These are phyloP conservation scores for Zaprionus ornatus DNA, from an alignment of 1,140 invertebrate species.

Conservation along the genomic window DNA sequence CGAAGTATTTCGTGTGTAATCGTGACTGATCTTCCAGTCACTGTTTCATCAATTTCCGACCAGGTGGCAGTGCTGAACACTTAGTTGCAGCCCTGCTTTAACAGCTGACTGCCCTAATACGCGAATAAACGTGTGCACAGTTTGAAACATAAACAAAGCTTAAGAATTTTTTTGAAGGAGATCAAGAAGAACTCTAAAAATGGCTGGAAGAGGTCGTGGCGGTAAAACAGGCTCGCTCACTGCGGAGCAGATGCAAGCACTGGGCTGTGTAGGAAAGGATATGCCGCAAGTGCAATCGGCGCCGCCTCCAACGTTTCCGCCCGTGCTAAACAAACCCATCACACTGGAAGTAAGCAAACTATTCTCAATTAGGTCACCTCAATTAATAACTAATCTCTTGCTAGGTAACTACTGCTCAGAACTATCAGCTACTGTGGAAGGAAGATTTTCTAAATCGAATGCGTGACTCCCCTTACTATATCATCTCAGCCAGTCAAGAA, in stretches of 20 bases:
- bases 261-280: conserved; percentile 87
- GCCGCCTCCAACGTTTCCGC: conserved; percentile 89
- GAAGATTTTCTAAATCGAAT: conserved; percentile 79
- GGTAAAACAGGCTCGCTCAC: conserved; percentile 87
- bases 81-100: conserved; percentile 14
- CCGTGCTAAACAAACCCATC: conserved; percentile 86
- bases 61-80: conserved; percentile 42
- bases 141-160: conserved; percentile 29
- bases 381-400: neutral
- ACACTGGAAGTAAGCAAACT: conserved; percentile 79
- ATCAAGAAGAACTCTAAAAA: conserved; percentile 17
- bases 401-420: conserved; percentile 69
- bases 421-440: conserved; percentile 80
- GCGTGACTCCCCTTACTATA: conserved; percentile 86
- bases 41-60: conserved; percentile 18
- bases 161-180: neutral
- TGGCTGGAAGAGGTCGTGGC: conserved; percentile 84
- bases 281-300: conserved; percentile 86
- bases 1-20: neutral
- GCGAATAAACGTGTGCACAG: conserved; percentile 48
- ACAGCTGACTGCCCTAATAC: conserved; percentile 35
- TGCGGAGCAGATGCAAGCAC: conserved; percentile 85
- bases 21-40: neutral
- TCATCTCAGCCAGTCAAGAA: conserved; percentile 85
- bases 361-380: neutral